Conservation (phyloP, 2,797 vertebrate species). For the Galagoides demidoff region DNA sequence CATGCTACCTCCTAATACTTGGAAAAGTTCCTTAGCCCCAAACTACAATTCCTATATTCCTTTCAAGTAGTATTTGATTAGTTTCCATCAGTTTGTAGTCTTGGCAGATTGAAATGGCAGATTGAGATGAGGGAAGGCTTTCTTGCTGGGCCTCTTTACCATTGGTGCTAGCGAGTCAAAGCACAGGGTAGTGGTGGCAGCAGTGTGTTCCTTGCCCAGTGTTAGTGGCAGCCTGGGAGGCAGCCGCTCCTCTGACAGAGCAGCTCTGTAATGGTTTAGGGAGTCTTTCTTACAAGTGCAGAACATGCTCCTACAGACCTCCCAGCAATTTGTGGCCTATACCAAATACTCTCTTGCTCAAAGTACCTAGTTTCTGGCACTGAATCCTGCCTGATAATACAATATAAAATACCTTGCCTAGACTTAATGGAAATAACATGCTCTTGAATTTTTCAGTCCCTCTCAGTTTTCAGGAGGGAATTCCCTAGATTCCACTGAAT, state of each 20-base stretch:
- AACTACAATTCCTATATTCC: neutral
- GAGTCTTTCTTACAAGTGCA: neutral
- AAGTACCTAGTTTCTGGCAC: neutral
- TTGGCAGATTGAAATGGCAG: neutral
- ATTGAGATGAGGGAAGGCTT: neutral
- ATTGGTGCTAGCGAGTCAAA: neutral
- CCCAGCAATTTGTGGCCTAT: neutral
- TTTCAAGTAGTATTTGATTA: neutral
- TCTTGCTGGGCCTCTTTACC: neutral
- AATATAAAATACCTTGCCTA: neutral
- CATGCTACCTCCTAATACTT: neutral
- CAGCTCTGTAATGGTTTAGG: neutral
- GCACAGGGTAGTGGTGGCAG: accelerated
- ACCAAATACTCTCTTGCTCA: neutral
- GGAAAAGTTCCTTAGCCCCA: neutral
- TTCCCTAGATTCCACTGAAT: neutral
- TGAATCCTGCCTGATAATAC: neutral
- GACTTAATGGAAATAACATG: neutral
- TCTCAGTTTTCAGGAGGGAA: neutral
- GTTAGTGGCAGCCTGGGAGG: neutral
- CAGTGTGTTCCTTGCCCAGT: neutral
- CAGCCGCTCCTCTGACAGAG: neutral
- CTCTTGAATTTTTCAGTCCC: neutral
- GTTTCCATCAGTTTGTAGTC: neutral
- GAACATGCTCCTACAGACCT: neutral